Percentiles rank a stretch among this genome's conserved stretches.
Evolutionary conservation across 2,888 invertebrate species (phyloP).

Genomic region (Pristionchus arcanus): DNA sequence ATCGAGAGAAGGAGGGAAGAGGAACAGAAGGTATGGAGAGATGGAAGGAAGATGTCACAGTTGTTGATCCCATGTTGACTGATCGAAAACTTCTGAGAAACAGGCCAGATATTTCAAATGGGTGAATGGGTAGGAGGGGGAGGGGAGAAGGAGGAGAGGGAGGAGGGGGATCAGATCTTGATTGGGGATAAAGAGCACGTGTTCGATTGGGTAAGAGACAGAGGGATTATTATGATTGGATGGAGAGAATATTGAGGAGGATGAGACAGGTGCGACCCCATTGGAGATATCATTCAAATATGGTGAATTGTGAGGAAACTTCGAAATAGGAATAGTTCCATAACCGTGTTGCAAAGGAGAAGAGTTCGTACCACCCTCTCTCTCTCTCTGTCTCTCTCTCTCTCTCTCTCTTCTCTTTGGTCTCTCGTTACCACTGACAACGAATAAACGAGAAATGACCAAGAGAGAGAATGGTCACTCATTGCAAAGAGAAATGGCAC

Average conservation of each 20-base stretch:
- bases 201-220: neutral
- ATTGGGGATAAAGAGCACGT: neutral
- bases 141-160: neutral
- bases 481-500: neutral
- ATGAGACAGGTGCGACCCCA: neutral
- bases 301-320: neutral
- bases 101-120: neutral
- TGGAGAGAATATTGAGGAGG: neutral
- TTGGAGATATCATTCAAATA: neutral
- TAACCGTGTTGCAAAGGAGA: neutral
- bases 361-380: neutral
- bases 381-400: neutral
- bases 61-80: neutral
- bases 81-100: conserved; percentile 35
- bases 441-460: neutral
- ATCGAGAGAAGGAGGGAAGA: conserved; percentile 12
- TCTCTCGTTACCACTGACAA: conserved; percentile 25
- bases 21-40: conserved; percentile 13
- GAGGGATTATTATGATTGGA: conserved; percentile 4
- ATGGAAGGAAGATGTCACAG: neutral
- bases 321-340: neutral
- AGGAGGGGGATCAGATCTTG: neutral
- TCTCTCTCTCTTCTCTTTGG: neutral
- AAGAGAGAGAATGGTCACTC: neutral
- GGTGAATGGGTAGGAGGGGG: neutral